These are phyloP conservation scores for Battus philenor DNA, from an alignment of 1,140 invertebrate species.

Conservation along the genomic window DNA sequence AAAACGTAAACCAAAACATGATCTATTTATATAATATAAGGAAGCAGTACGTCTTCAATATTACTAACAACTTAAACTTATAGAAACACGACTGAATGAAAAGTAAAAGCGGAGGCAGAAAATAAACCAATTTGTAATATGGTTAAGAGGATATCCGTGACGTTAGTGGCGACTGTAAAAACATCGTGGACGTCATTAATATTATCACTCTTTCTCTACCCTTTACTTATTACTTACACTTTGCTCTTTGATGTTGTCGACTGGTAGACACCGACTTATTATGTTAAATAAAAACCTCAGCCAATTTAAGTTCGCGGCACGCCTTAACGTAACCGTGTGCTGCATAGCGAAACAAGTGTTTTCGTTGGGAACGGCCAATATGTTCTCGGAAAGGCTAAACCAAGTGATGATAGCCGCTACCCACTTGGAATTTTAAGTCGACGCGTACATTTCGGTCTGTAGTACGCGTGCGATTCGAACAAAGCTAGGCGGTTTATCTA, in stretches of 20 bases:
- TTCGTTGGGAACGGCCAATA: conserved; percentile 39
- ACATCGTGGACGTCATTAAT: conserved; percentile 13
- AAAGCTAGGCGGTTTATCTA: neutral
- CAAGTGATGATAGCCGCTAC: conserved; percentile 23
- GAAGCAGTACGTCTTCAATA: too few relatives aligned
- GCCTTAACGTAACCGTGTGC: conserved; percentile 32
- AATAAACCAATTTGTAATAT: conserved; percentile 10
- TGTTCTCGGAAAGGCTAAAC: conserved; percentile 46
- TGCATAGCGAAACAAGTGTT: conserved; percentile 37
- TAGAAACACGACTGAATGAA: too few relatives aligned
- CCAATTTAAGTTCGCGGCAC: conserved; percentile 55
- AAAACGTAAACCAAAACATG: too few relatives aligned
- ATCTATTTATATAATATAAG: too few relatives aligned
- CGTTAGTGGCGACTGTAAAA: conserved; percentile 5
- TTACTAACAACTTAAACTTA: too few relatives aligned
- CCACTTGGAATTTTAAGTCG: conserved; percentile 25
- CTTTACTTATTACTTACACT: conserved; percentile 36
- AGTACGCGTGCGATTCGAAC: too few relatives aligned
- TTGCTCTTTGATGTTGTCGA: conserved; percentile 34
- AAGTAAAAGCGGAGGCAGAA: too few relatives aligned
- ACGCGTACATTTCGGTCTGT: neutral
- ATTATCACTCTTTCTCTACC: conserved; percentile 17
- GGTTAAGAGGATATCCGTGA: conserved; percentile 12
- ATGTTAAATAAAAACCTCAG: conserved; percentile 42
- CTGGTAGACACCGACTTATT: conserved; percentile 49